Evolutionary conservation across 2,797 vertebrate genomes (phyloP).

Genomic region (Notolepis coatsorum): DNA sequence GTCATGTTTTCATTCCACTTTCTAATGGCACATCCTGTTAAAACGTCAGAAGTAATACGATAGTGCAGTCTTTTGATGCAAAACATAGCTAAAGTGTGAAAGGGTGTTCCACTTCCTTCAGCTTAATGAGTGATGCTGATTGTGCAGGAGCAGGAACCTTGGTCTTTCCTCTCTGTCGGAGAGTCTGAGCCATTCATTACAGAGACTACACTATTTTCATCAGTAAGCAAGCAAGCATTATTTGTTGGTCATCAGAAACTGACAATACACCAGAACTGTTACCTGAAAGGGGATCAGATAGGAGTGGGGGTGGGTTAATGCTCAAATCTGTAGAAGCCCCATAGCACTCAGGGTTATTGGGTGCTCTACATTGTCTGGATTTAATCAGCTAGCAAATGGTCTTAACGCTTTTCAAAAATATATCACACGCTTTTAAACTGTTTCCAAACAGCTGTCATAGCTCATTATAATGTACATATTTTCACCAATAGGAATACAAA

Average conservation of each 20-base stretch:
- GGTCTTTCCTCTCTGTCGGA: conserved; percentile 59
- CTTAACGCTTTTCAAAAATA: neutral
- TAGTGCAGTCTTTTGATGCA: neutral
- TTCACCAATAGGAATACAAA: too few relatives aligned
- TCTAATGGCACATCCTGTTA: conserved; percentile 65
- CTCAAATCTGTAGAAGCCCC: neutral
- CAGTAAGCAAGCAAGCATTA: conserved; percentile 21
- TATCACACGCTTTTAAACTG: neutral
- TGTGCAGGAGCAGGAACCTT: conserved; percentile 66
- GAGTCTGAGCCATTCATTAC: conserved; percentile 55
- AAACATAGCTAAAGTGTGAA: conserved; percentile 34
- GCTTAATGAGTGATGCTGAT: conserved; percentile 60
- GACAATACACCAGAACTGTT: conserved; percentile 5
- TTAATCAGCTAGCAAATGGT: neutral
- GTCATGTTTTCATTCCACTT: conserved; percentile 35
- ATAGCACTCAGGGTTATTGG: neutral
- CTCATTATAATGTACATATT: neutral
- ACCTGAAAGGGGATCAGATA: conserved; percentile 40
- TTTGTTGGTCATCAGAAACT: conserved; percentile 17
- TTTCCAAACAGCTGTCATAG: neutral
- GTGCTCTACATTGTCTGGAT: neutral
- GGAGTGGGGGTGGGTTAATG: neutral
- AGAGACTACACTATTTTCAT: conserved; percentile 57
- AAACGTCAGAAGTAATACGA: conserved; percentile 28
- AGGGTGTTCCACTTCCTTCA: conserved; percentile 57